phyloP scores from a whole-genome alignment of 2,888 invertebrate genomes.

The Mythimna albipuncta region DNA sequence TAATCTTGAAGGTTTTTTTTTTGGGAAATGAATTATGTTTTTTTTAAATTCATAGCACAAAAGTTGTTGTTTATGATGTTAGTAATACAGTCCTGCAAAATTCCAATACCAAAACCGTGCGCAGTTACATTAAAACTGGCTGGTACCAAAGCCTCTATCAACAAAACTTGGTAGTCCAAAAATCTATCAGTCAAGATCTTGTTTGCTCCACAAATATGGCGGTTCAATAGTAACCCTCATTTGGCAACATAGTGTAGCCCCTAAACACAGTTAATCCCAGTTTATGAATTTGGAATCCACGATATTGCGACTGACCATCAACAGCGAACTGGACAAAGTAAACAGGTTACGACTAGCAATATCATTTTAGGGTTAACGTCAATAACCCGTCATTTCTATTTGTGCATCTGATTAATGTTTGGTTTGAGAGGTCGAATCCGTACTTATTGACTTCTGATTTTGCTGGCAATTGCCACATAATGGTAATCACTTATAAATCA shows the following conservation, averaged over 20 bases:
- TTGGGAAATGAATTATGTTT: too few relatives aligned
- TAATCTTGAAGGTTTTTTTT: too few relatives aligned
- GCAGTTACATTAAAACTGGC: neutral
- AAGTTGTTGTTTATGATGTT: too few relatives aligned
- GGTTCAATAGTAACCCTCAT: constrained; percentile 21
- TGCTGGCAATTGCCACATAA: neutral
- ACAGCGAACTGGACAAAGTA: constrained; percentile 46
- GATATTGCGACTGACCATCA: constrained; percentile 68
- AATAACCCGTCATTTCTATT: constrained; percentile 32
- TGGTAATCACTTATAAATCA: too few relatives aligned
- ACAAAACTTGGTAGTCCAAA: constrained; percentile 33
- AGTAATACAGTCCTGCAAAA: too few relatives aligned
- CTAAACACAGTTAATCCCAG: constrained; percentile 66
- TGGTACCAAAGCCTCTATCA: constrained; percentile 8
- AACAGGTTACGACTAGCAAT: constrained; percentile 52
- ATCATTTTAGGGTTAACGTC: constrained; percentile 44
- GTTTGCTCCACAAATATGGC: constrained; percentile 39
- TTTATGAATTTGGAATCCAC: constrained; percentile 67
- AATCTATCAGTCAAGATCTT: constrained; percentile 20
- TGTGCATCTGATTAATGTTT: constrained; percentile 16
- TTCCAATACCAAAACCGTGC: neutral
- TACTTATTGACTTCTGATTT: neutral
- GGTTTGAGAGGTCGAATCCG: neutral
- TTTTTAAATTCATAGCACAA: too few relatives aligned
- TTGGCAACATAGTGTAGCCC: constrained; percentile 28